A percentile compares a stretch with the other conserved stretches of the same genome.
These are phyloP conservation scores for Pissodes strobi DNA, from an alignment of 1,140 invertebrate genomes.

Conservation along the genomic window DNA sequence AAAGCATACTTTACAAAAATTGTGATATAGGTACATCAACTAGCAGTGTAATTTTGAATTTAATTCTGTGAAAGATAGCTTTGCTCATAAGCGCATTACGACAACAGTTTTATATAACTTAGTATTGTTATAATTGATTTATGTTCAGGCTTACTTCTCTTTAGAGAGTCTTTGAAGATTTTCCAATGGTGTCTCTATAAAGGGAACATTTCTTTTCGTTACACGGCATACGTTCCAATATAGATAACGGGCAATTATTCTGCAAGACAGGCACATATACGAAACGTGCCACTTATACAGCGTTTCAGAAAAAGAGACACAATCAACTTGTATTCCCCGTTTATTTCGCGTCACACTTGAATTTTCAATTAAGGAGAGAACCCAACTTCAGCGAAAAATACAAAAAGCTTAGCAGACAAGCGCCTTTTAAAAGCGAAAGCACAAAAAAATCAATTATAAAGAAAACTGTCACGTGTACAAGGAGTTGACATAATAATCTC, in stretches of 20 bases:
- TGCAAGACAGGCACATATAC: neutral
- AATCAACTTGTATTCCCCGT: conserved; percentile 6
- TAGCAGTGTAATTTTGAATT: too few species aligned
- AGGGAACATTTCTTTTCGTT: neutral
- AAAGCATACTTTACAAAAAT: too few species aligned
- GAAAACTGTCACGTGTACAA: conserved; percentile 15
- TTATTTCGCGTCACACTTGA: conserved; percentile 21
- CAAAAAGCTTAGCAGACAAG: conserved; percentile 21
- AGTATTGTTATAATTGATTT: too few species aligned
- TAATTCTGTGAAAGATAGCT: too few species aligned
- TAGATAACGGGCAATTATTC: conserved; percentile 11
- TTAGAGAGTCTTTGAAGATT: too few species aligned
- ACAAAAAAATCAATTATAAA: conserved; percentile 18
- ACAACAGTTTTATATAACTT: too few species aligned
- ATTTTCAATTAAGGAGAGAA: conserved; percentile 23
- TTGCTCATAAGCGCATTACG: too few species aligned
- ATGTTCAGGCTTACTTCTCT: too few species aligned
- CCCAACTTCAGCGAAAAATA: conserved; percentile 12
- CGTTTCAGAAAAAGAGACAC: conserved; percentile 17
- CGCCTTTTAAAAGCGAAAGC: conserved; percentile 7
- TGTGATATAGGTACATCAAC: too few species aligned
- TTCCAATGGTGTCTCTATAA: too few species aligned
- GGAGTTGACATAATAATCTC: conserved; percentile 20
- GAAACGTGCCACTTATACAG: conserved; percentile 16
- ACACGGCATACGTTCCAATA: neutral